phyloP scores from a whole-genome alignment of 2,113 vertebrate genomes.

The Melanerpes formicivorus region DNA sequence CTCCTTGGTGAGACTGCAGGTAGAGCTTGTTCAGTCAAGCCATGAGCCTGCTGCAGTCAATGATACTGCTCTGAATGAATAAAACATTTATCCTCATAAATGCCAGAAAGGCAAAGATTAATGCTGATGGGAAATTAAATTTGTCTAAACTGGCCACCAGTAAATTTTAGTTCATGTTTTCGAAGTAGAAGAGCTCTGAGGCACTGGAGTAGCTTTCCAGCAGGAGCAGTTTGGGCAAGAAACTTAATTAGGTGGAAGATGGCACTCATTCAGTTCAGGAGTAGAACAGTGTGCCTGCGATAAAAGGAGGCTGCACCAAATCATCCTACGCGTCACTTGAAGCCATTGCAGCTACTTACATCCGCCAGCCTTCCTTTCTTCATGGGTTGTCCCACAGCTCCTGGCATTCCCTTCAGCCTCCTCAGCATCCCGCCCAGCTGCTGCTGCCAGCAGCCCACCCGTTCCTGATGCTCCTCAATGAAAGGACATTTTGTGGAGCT shows the following conservation, averaged over 20 bases:
- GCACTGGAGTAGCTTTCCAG: slow-evolving; percentile 5
- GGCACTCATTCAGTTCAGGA: not conserved
- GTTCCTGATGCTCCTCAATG: not conserved
- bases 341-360: fast-evolving
- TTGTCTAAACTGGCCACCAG: slow-evolving; percentile 54
- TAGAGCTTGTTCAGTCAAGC: not conserved
- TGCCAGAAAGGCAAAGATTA: not conserved
- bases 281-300: not conserved
- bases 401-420: not conserved
- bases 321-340: not conserved
- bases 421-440: not conserved
- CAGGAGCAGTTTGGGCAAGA: slow-evolving; percentile 55
- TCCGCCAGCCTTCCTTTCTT: not conserved
- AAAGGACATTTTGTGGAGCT: slow-evolving; percentile 13
- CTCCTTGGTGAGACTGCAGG: not conserved
- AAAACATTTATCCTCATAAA: not conserved
- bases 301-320: not conserved
- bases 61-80: not conserved
- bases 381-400: not conserved
- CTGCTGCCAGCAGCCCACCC: not conserved
- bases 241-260: slow-evolving; percentile 1
- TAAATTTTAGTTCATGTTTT: not conserved
- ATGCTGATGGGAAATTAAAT: slow-evolving; percentile 11
- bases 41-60: not conserved
- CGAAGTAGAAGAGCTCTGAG: slow-evolving; percentile 10